Evolutionary conservation across 2,888 invertebrate species (phyloP).

Genomic region (Liodrosophila aerea): DNA sequence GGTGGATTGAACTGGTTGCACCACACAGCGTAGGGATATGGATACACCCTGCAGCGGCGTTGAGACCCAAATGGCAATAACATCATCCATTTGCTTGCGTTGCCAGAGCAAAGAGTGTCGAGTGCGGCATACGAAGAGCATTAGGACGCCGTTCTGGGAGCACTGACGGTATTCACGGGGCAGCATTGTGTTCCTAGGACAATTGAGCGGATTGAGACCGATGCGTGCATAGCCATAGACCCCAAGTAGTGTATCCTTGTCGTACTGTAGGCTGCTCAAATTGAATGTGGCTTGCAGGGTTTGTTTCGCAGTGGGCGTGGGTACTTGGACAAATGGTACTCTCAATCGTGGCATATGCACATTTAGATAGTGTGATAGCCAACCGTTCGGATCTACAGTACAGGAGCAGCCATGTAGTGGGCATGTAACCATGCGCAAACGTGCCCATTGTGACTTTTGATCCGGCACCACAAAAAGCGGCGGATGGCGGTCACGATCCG

Average conservation of each 20-base stretch:
- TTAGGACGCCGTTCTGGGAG: conserved; percentile 50
- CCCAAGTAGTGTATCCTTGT: conserved; percentile 29
- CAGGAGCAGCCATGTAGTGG: conserved; percentile 34
- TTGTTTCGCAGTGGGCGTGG: conserved; percentile 28
- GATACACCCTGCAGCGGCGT: conserved; percentile 45
- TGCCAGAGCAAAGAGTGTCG: conserved; percentile 53
- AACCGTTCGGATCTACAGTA: conserved; percentile 31
- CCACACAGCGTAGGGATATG: conserved; percentile 55
- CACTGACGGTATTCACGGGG: conserved; percentile 48
- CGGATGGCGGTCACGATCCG: conserved; percentile 31
- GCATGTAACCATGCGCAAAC: conserved; percentile 35
- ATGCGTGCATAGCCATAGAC: conserved; percentile 52
- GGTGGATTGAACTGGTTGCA: conserved; percentile 27
- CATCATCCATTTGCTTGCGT: conserved; percentile 35
- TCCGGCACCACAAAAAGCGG: conserved; percentile 29
- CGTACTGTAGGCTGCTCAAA: conserved; percentile 26
- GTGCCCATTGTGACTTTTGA: conserved; percentile 41
- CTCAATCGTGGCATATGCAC: conserved; percentile 15
- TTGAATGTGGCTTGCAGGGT: conserved; percentile 25
- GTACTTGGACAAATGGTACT: conserved; percentile 32
- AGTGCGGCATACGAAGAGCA: conserved; percentile 64
- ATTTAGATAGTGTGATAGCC: conserved; percentile 42
- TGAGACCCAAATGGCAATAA: conserved; percentile 48
- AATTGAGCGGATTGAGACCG: conserved; percentile 57
- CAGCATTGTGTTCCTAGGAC: conserved; percentile 47